Base-by-base conservation (phyloP, 2,113 vertebrate genomes). In the Tursiops truncatus region DNA sequence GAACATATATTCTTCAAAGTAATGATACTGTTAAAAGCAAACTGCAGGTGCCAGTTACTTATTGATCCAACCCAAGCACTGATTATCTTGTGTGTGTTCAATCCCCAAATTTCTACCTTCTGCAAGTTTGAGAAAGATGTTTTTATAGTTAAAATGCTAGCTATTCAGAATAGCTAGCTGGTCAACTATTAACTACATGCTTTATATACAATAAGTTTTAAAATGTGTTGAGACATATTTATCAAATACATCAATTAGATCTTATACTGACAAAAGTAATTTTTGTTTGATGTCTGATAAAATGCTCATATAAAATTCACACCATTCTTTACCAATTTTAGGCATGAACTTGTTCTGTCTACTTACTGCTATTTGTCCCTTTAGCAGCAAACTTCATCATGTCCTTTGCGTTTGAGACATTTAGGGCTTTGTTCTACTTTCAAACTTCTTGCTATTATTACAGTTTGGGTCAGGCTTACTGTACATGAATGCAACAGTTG, bases 61-160 rank as follows among this genome's bases (percentile, higher is more conserved):
- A 98, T 98, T 98, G 98, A 98, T 98, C 77, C 97, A 98, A 56
- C 90, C 96, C 71, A 58, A 92, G 44, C 94, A 98, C 97, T 25
- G 86, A 98, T 98, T 97, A 96, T 96, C 67, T 95, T 81, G 74
- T 86, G 89, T 90, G 95, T 97, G 80, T 97, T 98, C 96, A 97
- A 86, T 89, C 47, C 60, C 25, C 79, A 6, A 44, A 90, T 97
- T 98, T 97, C 95, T 89, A 65, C 92, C 97, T 98, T 94, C 86
- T 97, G 74, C 89, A 98, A 98, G 33, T 81, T 23, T 86, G 73
- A 97, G 73, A 94, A 96, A 96, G 53, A 41, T 58, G 71, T 98
- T 80, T 85, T 47, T 93, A 0, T 0, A 91, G 56, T 94, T 95
- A 97, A 97, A 96, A 77, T 65, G 4, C 12, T 83, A 92, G 80